Evolutionary conservation across 92 coral and sea anemone species (phyloP).

Genomic region (Parazoanthus atlanticus): DNA sequence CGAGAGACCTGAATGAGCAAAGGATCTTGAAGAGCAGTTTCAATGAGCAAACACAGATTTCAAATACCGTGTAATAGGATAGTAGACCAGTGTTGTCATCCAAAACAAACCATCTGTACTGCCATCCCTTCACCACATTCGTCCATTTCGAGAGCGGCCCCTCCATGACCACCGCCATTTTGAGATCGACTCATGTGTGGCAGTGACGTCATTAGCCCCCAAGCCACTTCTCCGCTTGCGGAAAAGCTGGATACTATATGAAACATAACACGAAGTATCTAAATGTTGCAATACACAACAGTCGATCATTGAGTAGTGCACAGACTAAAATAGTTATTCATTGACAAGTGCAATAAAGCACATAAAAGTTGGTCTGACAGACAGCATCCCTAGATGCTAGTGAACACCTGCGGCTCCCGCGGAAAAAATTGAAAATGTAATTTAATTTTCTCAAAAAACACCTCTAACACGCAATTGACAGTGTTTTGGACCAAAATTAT

Average conservation of each 20-base stretch:
- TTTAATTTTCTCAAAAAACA: too few species aligned
- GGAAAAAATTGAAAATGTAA: too few species aligned
- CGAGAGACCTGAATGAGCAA: neutral
- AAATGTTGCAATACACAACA: neutral
- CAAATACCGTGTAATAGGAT: conserved; percentile 90
- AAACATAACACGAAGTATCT: neutral
- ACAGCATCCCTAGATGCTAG: too few species aligned
- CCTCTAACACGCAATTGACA: too few species aligned
- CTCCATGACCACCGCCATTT: conserved; percentile 99
- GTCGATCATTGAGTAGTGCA: too few species aligned
- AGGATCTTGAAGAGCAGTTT: too few species aligned
- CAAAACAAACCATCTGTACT: conserved; percentile 97
- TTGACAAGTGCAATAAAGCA: too few species aligned
- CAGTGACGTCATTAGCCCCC: conserved; percentile 35
- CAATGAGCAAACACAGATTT: neutral
- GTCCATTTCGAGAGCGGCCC: conserved; percentile 99
- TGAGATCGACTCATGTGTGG: conserved; percentile 47
- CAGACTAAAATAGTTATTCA: too few species aligned
- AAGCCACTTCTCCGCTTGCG: neutral
- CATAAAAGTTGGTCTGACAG: too few species aligned
- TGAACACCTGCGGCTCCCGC: too few species aligned
- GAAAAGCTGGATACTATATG: neutral
- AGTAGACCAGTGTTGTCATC: conserved; percentile 95
- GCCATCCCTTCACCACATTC: conserved; percentile 99
- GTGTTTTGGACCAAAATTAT: too few species aligned